Percentiles rank a stretch among this genome's conserved stretches.
Evolutionary conservation across 1,140 invertebrate species (phyloP).

Genomic region (Grapholita molesta): DNA sequence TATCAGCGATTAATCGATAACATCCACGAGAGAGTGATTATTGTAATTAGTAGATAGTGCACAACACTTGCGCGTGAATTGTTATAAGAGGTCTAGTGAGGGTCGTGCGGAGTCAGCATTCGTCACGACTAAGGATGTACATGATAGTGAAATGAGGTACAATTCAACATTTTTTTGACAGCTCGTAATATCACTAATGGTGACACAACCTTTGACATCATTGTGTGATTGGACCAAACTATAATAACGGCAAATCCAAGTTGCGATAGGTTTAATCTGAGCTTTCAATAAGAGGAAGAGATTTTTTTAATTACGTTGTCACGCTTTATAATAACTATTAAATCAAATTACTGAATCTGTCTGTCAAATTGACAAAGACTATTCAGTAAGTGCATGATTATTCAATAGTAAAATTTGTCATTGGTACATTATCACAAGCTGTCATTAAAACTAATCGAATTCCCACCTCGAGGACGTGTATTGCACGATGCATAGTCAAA

Average conservation of each 20-base stretch:
- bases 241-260: no score
- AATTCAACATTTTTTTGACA: background rate
- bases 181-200: background rate
- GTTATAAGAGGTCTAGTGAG: slow-evolving; percentile 9
- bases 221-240: background rate
- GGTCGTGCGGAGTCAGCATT: slow-evolving; percentile 5
- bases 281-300: no score
- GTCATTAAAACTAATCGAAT: slow-evolving; percentile 25
- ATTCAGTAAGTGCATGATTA: no score
- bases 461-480: slow-evolving; percentile 62
- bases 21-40: background rate
- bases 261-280: no score
- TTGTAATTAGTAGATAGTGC: slow-evolving; percentile 7
- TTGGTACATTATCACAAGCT: slow-evolving; percentile 15
- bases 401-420: no score
- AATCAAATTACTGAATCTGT: no score
- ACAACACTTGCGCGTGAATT: slow-evolving; percentile 9
- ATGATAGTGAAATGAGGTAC: background rate
- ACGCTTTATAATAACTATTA: no score
- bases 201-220: no score
- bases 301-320: no score
- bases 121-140: slow-evolving; percentile 1
- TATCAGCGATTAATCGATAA: background rate
- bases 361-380: no score
- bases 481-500: slow-evolving; percentile 66